phyloP scores from a whole-genome alignment of 2,797 vertebrate genomes.

The Sylvia borin region DNA sequence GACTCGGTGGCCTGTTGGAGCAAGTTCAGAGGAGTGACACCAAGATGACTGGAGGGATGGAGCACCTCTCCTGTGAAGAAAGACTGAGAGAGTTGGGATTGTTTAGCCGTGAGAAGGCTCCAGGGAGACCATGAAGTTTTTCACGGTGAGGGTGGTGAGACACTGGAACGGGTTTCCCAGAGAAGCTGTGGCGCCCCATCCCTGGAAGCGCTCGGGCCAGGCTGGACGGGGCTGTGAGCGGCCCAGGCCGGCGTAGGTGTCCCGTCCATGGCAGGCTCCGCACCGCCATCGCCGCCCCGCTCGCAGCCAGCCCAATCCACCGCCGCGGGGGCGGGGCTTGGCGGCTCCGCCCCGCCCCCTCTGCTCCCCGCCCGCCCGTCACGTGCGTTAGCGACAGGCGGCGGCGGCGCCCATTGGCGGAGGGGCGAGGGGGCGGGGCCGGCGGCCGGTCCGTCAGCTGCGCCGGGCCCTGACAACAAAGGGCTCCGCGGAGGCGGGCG shows the following conservation, averaged over 20 bases:
- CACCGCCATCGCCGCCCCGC: accelerated
- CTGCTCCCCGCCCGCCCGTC: background rate
- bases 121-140: background rate
- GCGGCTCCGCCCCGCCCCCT: background rate
- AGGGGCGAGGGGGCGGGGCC: background rate
- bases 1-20: background rate
- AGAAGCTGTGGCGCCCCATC: too few species aligned
- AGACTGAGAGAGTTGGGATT: background rate
- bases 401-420: conserved; percentile 3
- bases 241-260: accelerated
- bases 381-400: conserved; percentile 61
- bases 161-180: background rate
- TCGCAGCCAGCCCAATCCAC: accelerated
- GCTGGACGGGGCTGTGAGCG: background rate
- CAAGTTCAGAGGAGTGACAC: background rate
- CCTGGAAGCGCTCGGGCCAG: background rate
- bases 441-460: conserved; percentile 18
- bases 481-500: background rate
- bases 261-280: accelerated
- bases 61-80: background rate
- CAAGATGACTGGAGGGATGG: background rate
- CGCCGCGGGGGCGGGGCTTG: background rate
- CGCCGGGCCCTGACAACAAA: conserved; percentile 44
- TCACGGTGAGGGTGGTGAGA: background rate
- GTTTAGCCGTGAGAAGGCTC: background rate